Percentiles rank a stretch among this genome's conserved stretches.
These are phyloP conservation scores for Plotosus lineatus DNA, from an alignment of 2,113 vertebrate genomes.

Conservation along the genomic window DNA sequence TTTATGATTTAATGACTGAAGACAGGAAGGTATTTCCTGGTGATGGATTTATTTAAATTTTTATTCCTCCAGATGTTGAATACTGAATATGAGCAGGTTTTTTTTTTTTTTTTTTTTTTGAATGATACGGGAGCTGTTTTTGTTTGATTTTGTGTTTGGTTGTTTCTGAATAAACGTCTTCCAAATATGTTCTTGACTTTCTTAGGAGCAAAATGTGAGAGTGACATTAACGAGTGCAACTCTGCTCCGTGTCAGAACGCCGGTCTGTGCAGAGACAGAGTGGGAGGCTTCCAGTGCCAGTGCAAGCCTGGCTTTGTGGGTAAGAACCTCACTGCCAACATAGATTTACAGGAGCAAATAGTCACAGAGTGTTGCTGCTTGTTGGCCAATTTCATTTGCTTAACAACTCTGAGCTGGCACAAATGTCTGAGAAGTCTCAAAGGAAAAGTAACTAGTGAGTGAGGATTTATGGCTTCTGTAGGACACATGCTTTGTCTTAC, in stretches of 20 bases:
- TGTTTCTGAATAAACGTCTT: background rate
- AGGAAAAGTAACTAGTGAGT: slow-evolving; percentile 27
- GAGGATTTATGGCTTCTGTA: slow-evolving; percentile 36
- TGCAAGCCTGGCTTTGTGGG: slow-evolving; percentile 88
- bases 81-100: background rate
- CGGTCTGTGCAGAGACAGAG: slow-evolving; percentile 83
- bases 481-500: slow-evolving; percentile 37
- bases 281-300: slow-evolving; percentile 84
- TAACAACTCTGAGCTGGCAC: slow-evolving; percentile 28
- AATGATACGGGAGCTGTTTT: too few species aligned
- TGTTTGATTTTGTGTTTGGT: background rate
- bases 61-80: background rate
- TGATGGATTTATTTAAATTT: background rate
- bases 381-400: slow-evolving; percentile 33
- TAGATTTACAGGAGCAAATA: slow-evolving; percentile 35
- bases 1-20: too few species aligned
- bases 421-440: slow-evolving; percentile 17
- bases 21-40: background rate
- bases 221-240: slow-evolving; percentile 89
- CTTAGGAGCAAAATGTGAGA: slow-evolving; percentile 93
- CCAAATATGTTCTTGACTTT: slow-evolving; percentile 33
- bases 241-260: slow-evolving; percentile 86
- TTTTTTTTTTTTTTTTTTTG: background rate
- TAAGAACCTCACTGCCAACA: slow-evolving; percentile 59
- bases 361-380: background rate